Base-by-base conservation (phyloP, 2,797 vertebrate genomes). In the Hemibagrus guttatus region DNA sequence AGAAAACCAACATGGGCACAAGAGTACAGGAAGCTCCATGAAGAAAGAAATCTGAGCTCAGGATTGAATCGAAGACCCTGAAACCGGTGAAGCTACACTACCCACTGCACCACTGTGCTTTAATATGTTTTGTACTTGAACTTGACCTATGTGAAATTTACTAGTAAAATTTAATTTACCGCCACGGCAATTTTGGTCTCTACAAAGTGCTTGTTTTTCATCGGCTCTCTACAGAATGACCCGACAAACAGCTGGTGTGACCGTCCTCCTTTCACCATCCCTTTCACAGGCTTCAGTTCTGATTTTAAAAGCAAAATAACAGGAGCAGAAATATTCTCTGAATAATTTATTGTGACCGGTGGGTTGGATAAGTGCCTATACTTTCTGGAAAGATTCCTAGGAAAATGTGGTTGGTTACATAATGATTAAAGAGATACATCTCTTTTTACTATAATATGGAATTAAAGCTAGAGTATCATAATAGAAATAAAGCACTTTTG, bases 371-470 rank as follows among this genome's bases (percentile, higher is more conserved):
- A 23, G 84, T 14, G 28, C 28, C 74, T 7, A 52, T 13, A 52
- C 11, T 76, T 64, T 64, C 42, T 61, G 56, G 56, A 46, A 66
- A 31, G 72, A 54, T 85, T 85, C 74, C 84, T 66, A 21, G 21
- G 31, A 56, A 84, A 74, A 28, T 19, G 28, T 46, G 59, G 26
- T 13, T 16, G 21, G 31, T 76, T 31, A 63, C 16, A 49, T 23
- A 42, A 58, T 5, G 26, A 46, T 59, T 46, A 17, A 46, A 84
- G 26, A 19, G 9, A 46, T 59, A 58, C 75, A 58, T 17, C 28
- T 23, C 17, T 31, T 28, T n/a, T 54, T 54, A 26, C 69, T 23
- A 14, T 81, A 2, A 52, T 54, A 21, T 16, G 54, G 52, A 59
- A 52, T 7, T 71, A 54, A 19, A 72, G 14, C 46, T 68, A n/a